A percentile compares a stretch with the other conserved stretches of the same genome.
These are phyloP conservation scores for Margaritifera margaritifera DNA, from an alignment of 2,888 invertebrate genomes.

Conservation along the genomic window DNA sequence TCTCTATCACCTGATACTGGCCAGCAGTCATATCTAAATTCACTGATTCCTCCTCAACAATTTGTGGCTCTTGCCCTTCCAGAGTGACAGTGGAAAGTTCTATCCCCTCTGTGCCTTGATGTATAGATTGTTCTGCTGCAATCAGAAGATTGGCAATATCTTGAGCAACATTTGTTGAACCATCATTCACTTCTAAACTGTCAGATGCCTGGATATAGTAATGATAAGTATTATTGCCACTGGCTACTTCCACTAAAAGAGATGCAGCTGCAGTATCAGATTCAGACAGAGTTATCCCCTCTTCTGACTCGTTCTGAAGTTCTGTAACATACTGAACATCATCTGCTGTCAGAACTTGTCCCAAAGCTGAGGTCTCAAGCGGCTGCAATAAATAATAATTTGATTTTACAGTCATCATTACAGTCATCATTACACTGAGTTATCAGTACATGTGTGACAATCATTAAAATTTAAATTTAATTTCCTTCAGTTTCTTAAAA, in stretches of 20 bases:
- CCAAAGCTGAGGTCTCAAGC: too few relatives aligned
- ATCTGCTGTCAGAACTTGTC: neutral
- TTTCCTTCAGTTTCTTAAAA: too few relatives aligned
- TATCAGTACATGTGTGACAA: too few relatives aligned
- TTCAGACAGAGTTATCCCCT: slow-evolving; percentile 3
- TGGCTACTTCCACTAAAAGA: slow-evolving; percentile 42
- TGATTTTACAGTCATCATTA: too few relatives aligned
- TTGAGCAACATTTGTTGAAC: slow-evolving; percentile 37
- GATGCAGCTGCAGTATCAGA: slow-evolving; percentile 21
- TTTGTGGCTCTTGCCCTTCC: too few relatives aligned
- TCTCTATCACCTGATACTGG: too few relatives aligned
- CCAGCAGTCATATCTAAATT: too few relatives aligned
- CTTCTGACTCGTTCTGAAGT: neutral
- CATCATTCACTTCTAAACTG: slow-evolving; percentile 16
- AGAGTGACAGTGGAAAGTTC: too few relatives aligned
- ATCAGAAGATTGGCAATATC: slow-evolving; percentile 48
- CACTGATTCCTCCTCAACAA: too few relatives aligned
- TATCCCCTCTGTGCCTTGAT: neutral
- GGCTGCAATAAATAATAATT: too few relatives aligned
- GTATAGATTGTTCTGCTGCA: slow-evolving; percentile 43
- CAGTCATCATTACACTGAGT: too few relatives aligned
- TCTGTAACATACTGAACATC: neutral
- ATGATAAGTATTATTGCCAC: slow-evolving; percentile 39
- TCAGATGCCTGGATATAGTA: slow-evolving; percentile 47
- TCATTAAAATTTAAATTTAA: too few relatives aligned